phyloP scores from a whole-genome alignment of 2,113 vertebrate species.

The Peromyscus maniculatus region DNA sequence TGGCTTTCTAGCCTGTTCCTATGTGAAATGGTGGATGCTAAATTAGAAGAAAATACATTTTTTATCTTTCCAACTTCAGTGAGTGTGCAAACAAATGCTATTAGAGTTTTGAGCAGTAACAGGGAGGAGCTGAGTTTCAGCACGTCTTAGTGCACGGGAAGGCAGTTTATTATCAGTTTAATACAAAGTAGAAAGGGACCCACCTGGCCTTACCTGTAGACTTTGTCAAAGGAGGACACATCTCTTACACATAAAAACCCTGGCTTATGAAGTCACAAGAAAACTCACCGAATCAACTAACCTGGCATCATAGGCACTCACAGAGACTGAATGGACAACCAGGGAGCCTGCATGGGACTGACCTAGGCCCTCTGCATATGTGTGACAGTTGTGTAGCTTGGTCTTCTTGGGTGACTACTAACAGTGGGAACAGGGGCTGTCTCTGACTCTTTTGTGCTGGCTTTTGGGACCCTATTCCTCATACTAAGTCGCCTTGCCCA shows the following conservation, averaged over 20 bases:
- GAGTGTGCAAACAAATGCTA: not conserved
- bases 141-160: not conserved
- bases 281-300: not conserved
- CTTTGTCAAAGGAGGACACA: not conserved
- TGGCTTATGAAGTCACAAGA: not conserved
- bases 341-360: not conserved
- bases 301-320: not conserved
- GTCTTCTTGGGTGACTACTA: not conserved
- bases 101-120: constrained; percentile 20
- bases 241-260: constrained; percentile 19
- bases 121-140: not conserved
- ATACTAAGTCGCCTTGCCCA: not conserved
- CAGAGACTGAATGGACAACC: not conserved
- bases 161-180: not conserved
- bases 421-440: not conserved
- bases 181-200: not conserved
- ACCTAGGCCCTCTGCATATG: not conserved
- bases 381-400: not conserved
- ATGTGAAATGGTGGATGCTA: not conserved
- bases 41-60: not conserved
- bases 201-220: constrained; percentile 23
- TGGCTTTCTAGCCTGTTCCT: not conserved
- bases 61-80: not conserved
- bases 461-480: not conserved
- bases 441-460: not conserved